Evolutionary conservation across 2,888 invertebrate species (phyloP), one percentile per base, ranked within the genome.

Genomic region (Trachelus iudaicus): DNA sequence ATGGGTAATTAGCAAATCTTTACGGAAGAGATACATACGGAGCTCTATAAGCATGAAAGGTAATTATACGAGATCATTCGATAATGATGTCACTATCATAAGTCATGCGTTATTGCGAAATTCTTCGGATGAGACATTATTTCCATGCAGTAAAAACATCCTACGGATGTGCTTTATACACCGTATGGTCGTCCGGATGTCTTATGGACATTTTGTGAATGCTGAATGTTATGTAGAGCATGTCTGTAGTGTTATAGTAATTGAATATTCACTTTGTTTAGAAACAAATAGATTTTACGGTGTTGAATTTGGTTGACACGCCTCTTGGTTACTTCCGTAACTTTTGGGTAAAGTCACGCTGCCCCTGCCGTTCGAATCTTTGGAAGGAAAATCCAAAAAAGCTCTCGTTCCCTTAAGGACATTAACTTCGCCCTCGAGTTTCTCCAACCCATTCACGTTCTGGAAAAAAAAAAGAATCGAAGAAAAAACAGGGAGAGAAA

Each of bases 401-500:
- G 56, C 23, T 56, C 56, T 23, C 9, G 2, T 23, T 56, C 56
- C 56, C 56, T 56, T 23, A 56, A 56, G 23, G 23, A 56, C 9
- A 56, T 56, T 23, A 56, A 56, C 9, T 23, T 56, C 23, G 15
- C 56, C 23, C 56, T 56, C 56, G 56, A 56, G 9, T 75, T 81
- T 84, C 82, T 77, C 83, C 81, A 77, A 31, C 71, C 15, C 71
- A 33, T 12, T 71, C 71, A 6, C 75, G 80, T 68, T 77, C 79
- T 80, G 83, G 81, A 83, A 87, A 40, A 56, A 83, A 85, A 86
- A 56, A 83, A 85, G 86, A 56, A 23, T 56, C 2, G 2, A 23
- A 56, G 23, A 56, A 56, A 23, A 56, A 56, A 23, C 56, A 23
- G 23, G 23, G 23, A 56, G 23, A 23, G 56, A 56, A 56, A 56